Evolutionary conservation across 2,113 vertebrate species (phyloP), one percentile per base, ranked within the genome.

Genomic region (Neogobius melanostomus): DNA sequence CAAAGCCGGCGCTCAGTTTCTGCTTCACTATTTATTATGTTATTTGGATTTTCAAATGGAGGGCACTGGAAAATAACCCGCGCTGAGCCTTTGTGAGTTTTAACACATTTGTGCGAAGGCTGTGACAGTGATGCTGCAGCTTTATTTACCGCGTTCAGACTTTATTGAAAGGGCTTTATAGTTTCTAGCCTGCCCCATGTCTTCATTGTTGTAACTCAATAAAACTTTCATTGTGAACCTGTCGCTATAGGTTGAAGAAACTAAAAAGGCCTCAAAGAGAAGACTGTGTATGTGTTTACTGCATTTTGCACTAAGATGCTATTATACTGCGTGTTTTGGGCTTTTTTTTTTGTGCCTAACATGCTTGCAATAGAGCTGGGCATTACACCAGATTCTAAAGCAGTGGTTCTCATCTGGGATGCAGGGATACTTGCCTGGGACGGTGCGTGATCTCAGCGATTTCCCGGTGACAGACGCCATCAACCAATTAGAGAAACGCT

Each of bases 31-130:
- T 61, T 47, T 50, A 62, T 66, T 53, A 11, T 66, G 50, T 42
- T 64, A 45, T 64, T 51, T 46, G 1, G 11, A 47, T 15, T 36
- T 72, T 4, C 44, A 44, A 61, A 61, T 61, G 59, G 59, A 61
- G 59, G 69, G 46, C 53, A 57, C 1, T 15, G 16, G 5, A 45
- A 8, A 15, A 36, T 64, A 65, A 70, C 69, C 66, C 72, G 68
- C 53, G 16, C 36, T 62, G 12, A 72, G 16, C 68, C n/a, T 43
- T 5, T 52, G 36, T 74, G 67, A 52, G 49, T 73, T 60, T 72
- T 70, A 53, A 64, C 62, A 70, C 72, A 51, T 54, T 17, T 0
- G 56, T 3, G 11, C 12, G 42, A 42, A 59, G 11, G 56, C 56
- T 5, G 54, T 42, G 21, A 11, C 56, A 42, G 21, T 59, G 56